Base-by-base conservation (phyloP, 2,113 vertebrate genomes). In the Galeopterus variegatus region DNA sequence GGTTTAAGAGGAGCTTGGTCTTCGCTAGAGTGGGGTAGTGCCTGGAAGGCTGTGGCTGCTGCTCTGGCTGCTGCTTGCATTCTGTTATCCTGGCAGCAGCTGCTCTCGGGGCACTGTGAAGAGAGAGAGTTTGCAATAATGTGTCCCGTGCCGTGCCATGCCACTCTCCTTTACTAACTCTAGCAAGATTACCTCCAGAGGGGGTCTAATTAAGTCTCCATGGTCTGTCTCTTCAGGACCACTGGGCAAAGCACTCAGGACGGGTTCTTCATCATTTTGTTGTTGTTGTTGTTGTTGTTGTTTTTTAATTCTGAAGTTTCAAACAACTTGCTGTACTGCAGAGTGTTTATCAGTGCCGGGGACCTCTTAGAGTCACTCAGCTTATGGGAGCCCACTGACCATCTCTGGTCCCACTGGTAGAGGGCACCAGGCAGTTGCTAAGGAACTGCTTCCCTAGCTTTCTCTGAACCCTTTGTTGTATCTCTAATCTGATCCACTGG, bases 81-180 rank as follows among this genome's bases (percentile, higher is more conserved):
- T n/a, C 24, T 45, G 26, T 56, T 52, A 24, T 50, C 24, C 15
- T 54, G 24, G n/a, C 67, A 81, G 65, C 0, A 0, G 45, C 45
- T 41, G 33, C n/a, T 31, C 2, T 65, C n/a, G 9, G 11, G 3
- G 5, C 5, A 36, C 8, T 67, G 19, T 60, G 64, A 58, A 62
- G 19, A 85, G 36, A 85, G 8, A 54, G 0, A 0, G 6, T 60
- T 23, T n/a, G 1, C n/a, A 9, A 18, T 14, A 41, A 48, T 3
- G 31, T 14, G 4, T 6, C 48, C 6, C 12, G 45, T 26, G 8
- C 3, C 1, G 23, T 33, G 8, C 3, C 1, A 23, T 33, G 33
- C 77, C 23, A 48, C 2, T 64, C 65, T 81, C 36, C 73, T 75
- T 52, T 31, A 9, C 18, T 45, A 52, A 65, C 24, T 19, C 64